Conservation (phyloP, 2,888 invertebrate genomes). For the Drosophila hamatofila region DNA sequence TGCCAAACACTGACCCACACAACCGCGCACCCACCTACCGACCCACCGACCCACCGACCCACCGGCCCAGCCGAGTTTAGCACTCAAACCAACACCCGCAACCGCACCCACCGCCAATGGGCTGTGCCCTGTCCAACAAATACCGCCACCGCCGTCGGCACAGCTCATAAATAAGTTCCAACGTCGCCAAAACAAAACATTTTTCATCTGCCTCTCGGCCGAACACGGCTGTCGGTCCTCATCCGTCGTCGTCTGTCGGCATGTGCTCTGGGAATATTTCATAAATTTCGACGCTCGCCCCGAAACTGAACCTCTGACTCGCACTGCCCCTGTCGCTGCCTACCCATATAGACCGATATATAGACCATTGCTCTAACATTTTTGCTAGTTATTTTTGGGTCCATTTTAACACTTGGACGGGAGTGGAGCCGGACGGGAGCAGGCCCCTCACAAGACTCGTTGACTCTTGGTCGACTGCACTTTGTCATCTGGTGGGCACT, state of each 20-base stretch:
- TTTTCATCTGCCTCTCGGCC: slow-evolving; percentile 58
- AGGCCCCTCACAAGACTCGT: slow-evolving; percentile 50
- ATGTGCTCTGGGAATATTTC: slow-evolving; percentile 65
- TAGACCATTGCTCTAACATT: slow-evolving; percentile 32
- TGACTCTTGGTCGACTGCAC: slow-evolving; percentile 63
- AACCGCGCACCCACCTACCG: slow-evolving; percentile 3
- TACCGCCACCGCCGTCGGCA: slow-evolving; percentile 36
- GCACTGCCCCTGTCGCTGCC: neutral
- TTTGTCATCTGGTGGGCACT: slow-evolving; percentile 70
- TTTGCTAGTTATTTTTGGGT: slow-evolving; percentile 52
- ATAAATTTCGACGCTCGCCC: slow-evolving; percentile 63
- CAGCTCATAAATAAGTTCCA: slow-evolving; percentile 67
- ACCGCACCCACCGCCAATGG: neutral
- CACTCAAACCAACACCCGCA: neutral
- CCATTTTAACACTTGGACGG: slow-evolving; percentile 62
- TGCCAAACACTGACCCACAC: slow-evolving; percentile 58
- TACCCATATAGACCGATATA: slow-evolving; percentile 25
- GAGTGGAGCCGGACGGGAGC: neutral
- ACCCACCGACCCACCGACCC: neutral
- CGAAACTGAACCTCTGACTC: slow-evolving; percentile 39
- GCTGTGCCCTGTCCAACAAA: slow-evolving; percentile 3
- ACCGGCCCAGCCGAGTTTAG: neutral
- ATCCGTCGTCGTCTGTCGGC: slow-evolving; percentile 31
- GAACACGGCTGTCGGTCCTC: slow-evolving; percentile 21
- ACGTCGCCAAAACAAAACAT: slow-evolving; percentile 70